A percentile compares a stretch with the other conserved stretches of the same genome.
phyloP scores from a whole-genome alignment of 2,797 vertebrate genomes.

The Propithecus deckenii region DNA sequence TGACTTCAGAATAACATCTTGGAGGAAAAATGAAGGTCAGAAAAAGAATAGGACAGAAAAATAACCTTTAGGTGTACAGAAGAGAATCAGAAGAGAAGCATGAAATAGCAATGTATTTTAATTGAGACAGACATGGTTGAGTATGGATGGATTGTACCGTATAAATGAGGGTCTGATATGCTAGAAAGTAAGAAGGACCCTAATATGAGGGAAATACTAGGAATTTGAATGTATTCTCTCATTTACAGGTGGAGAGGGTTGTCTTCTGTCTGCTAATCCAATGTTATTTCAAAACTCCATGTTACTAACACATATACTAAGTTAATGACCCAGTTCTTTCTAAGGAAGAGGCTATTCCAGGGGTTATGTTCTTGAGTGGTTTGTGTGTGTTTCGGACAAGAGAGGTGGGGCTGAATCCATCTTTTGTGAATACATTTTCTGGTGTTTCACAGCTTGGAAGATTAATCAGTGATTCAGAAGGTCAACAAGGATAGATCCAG shows the following conservation, averaged over 20 bases:
- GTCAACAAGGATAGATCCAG: neutral
- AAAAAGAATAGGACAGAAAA: neutral
- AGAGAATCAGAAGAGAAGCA: neutral
- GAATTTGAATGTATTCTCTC: neutral
- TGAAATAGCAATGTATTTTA: neutral
- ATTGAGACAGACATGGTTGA: neutral
- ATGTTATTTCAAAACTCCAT: slow-evolving; percentile 22
- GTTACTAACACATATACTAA: neutral
- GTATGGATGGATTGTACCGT: neutral
- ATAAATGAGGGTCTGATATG: neutral
- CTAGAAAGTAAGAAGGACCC: neutral
- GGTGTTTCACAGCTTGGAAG: neutral
- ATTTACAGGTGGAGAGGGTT: neutral
- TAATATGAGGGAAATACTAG: neutral
- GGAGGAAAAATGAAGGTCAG: neutral
- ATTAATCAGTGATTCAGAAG: slow-evolving; percentile 53
- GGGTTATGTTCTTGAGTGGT: neutral
- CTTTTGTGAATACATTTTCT: neutral
- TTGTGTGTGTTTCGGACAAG: neutral
- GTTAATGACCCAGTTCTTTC: neutral
- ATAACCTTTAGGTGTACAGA: neutral
- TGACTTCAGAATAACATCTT: neutral
- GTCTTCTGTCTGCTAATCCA: neutral
- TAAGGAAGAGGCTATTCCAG: neutral
- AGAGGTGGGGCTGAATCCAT: neutral